A percentile compares a stretch with the other conserved stretches of the same genome.
Conservation (phyloP, 2,113 vertebrate genomes). For the Dicaeum eximium region DNA sequence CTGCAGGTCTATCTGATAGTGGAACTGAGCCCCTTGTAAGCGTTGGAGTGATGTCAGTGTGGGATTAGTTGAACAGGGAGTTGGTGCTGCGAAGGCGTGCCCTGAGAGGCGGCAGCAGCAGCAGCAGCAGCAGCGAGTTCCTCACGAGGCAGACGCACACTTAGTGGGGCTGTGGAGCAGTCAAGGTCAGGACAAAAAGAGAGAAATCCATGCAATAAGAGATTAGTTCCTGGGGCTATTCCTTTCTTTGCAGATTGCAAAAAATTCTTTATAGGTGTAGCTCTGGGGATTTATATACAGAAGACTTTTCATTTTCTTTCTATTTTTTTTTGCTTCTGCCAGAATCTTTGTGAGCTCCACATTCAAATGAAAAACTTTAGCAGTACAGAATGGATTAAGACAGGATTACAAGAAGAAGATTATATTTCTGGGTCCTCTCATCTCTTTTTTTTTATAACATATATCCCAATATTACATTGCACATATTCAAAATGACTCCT, state of each 20-base stretch:
- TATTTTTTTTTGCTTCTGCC: not conserved
- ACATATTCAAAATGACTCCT: not conserved
- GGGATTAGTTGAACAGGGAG: not conserved
- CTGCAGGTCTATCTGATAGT: not conserved
- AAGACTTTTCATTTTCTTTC: constrained; percentile 9
- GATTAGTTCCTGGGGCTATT: constrained; percentile 39
- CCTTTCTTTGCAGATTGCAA: constrained; percentile 36
- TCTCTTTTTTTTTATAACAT: not conserved
- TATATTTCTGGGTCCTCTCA: not conserved
- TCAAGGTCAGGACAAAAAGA: constrained; percentile 56
- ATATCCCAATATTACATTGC: not conserved
- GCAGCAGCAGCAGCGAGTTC: not conserved
- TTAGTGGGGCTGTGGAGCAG: not conserved
- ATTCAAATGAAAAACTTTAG: constrained; percentile 30
- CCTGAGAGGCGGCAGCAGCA: not conserved
- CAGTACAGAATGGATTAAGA: constrained; percentile 44
- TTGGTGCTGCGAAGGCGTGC: not conserved
- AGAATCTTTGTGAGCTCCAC: constrained; percentile 40
- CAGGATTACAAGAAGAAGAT: constrained; percentile 44
- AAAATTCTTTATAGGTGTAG: constrained; percentile 22
- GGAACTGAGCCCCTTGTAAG: not conserved
- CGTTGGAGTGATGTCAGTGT: not conserved
- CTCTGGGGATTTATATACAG: constrained; percentile 44
- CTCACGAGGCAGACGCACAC: not conserved
- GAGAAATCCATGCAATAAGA: not conserved